These are phyloP conservation scores for Micromussa lordhowensis DNA, from an alignment of 92 coral and sea anemone species.

Conservation along the genomic window DNA sequence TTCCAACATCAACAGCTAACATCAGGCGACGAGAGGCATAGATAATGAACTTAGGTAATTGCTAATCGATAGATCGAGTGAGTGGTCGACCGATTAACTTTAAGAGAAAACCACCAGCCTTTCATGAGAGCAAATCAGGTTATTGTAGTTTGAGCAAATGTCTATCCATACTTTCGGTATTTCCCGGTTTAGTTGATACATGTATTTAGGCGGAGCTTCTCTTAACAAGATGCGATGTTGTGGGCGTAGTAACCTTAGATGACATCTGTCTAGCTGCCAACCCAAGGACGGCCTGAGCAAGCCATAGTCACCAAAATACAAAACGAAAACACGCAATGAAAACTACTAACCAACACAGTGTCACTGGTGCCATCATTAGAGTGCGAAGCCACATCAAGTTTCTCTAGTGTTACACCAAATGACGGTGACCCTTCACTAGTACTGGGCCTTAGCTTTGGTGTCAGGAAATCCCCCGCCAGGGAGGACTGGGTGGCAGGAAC, in stretches of 20 bases:
- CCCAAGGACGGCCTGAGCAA: background rate
- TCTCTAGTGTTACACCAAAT: constrained; percentile 78
- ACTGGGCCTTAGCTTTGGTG: constrained; percentile 68
- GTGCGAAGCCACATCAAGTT: constrained; percentile 68
- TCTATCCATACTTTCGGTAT: too few species aligned
- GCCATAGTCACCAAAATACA: too few species aligned
- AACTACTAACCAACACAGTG: constrained; percentile 70
- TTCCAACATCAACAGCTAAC: background rate
- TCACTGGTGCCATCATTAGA: constrained; percentile 46
- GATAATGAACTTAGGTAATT: too few species aligned
- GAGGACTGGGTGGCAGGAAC: constrained; percentile 53
- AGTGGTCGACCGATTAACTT: too few species aligned
- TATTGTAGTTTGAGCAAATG: too few species aligned
- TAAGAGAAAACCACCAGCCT: too few species aligned
- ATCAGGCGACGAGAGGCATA: background rate
- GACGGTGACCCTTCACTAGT: constrained; percentile 62
- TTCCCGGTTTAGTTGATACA: too few species aligned
- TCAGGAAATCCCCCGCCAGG: constrained; percentile 63
- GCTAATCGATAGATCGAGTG: too few species aligned
- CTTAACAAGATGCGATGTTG: too few species aligned
- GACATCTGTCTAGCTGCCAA: background rate
- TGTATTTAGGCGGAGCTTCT: too few species aligned
- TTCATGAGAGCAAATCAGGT: too few species aligned
- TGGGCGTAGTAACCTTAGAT: too few species aligned
- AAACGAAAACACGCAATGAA: background rate